Evolutionary conservation across 2,113 vertebrate genomes (phyloP).

Genomic region (Zootoca vivipara): DNA sequence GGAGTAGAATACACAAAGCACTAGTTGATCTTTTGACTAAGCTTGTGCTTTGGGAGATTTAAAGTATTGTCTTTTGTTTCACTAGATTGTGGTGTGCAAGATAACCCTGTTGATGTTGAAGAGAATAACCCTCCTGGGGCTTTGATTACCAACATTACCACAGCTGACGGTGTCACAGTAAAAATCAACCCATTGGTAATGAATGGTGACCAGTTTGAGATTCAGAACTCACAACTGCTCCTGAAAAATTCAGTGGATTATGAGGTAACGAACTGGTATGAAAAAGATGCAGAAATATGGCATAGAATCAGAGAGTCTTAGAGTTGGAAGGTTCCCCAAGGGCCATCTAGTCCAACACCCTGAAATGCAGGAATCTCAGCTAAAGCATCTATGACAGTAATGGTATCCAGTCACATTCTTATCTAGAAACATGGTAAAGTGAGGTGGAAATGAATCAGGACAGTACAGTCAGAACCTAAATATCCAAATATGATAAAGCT

Average conservation of each 20-base stretch:
- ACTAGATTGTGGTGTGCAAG: constrained; percentile 37
- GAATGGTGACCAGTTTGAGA: background rate
- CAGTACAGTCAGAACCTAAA: background rate
- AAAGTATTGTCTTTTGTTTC: background rate
- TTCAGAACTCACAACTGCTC: constrained; percentile 22
- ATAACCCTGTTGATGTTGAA: fast-evolving
- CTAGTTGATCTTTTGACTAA: fast-evolving
- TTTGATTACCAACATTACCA: background rate
- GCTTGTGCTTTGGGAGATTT: background rate
- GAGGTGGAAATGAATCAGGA: background rate
- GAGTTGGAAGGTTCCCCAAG: too few relatives aligned
- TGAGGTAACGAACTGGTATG: constrained; percentile 48
- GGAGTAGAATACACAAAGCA: background rate
- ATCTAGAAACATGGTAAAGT: background rate
- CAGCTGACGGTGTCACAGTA: background rate
- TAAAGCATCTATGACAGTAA: too few relatives aligned
- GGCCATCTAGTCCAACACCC: too few relatives aligned
- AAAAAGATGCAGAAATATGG: background rate
- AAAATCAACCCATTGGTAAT: background rate
- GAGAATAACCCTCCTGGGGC: constrained; percentile 44
- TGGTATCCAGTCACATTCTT: background rate
- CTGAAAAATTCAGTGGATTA: constrained; percentile 49
- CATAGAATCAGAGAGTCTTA: too few relatives aligned
- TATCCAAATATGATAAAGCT: too few relatives aligned
- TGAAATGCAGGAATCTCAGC: too few relatives aligned